A percentile compares a stretch with the other conserved stretches of the same genome.
These are phyloP conservation scores for Calyptomena viridis DNA, from an alignment of 2,113 vertebrate genomes.

Conservation along the genomic window DNA sequence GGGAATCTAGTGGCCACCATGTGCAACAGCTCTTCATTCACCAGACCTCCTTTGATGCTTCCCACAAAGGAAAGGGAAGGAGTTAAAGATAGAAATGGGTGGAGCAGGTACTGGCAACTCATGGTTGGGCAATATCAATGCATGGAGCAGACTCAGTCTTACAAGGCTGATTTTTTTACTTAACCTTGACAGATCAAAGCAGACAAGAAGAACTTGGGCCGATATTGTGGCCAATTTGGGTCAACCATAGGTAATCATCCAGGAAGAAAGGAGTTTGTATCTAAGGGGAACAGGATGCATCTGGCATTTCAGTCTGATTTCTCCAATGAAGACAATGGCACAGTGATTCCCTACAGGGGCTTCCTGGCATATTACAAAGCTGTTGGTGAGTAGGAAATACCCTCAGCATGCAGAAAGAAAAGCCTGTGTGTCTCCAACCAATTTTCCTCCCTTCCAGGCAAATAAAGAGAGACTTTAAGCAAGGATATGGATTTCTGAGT, in stretches of 20 bases:
- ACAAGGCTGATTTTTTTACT: background rate
- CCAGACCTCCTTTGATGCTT: background rate
- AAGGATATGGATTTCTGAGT: background rate
- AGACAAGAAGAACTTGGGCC: conserved; percentile 78
- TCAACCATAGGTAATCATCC: conserved; percentile 78
- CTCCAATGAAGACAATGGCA: conserved; percentile 81
- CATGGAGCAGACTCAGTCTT: background rate
- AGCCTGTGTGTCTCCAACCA: background rate
- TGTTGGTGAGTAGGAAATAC: conserved; percentile 74
- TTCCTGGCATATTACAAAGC: conserved; percentile 88
- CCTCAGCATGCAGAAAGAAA: background rate
- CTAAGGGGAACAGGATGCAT: conserved; percentile 81
- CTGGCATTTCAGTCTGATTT: conserved; percentile 83
- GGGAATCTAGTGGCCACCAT: background rate
- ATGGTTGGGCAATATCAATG: background rate
- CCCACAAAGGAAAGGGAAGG: background rate
- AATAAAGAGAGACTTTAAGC: background rate
- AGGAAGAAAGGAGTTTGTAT: conserved; percentile 74
- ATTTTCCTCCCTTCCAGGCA: background rate
- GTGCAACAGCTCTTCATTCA: background rate
- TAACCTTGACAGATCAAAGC: conserved; percentile 77
- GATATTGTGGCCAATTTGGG: conserved; percentile 83
- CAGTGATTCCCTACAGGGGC: conserved; percentile 75
- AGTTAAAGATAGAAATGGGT: background rate
- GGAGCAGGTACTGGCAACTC: background rate